Conservation (phyloP, 2,888 invertebrate species). For the Agrochola lychnidis region DNA sequence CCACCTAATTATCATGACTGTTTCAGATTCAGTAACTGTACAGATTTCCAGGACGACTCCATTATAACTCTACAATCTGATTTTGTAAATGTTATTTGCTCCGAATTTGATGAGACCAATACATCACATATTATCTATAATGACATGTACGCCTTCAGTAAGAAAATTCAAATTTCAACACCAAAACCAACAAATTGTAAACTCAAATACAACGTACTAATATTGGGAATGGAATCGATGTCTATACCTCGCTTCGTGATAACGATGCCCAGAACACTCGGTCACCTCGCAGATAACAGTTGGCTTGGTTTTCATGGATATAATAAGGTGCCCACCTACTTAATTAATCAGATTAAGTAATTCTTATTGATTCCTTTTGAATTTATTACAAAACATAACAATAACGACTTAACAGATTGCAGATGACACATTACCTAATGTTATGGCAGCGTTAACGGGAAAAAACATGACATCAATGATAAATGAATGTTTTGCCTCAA, state of each 20-base stretch:
- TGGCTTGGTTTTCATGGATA: conserved; percentile 95
- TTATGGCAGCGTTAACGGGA: conserved; percentile 95
- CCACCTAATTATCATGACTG: not conserved
- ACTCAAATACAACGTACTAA: conserved; percentile 90
- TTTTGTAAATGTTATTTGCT: conserved; percentile 82
- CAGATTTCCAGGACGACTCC: conserved; percentile 71
- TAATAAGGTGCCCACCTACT: conserved; percentile 88
- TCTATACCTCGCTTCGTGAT: conserved; percentile 94
- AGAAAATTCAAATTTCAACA: conserved; percentile 80
- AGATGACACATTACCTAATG: conserved; percentile 97
- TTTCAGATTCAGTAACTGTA: conserved; percentile 80
- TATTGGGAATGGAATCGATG: conserved; percentile 96
- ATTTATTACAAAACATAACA: not conserved
- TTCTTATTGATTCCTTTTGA: not conserved
- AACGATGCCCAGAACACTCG: conserved; percentile 93
- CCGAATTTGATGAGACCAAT: conserved; percentile 73
- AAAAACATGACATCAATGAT: conserved; percentile 89
- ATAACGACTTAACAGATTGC: conserved; percentile 90
- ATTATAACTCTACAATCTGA: conserved; percentile 78
- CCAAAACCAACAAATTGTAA: conserved; percentile 63
- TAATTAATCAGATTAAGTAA: conserved; percentile 1
- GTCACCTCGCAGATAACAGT: conserved; percentile 92
- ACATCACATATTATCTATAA: conserved; percentile 77
- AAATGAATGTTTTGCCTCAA: conserved; percentile 85
- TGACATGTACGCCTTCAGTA: conserved; percentile 87